Base-by-base conservation (phyloP, 1,140 invertebrate species). In the Pissodes strobi region DNA sequence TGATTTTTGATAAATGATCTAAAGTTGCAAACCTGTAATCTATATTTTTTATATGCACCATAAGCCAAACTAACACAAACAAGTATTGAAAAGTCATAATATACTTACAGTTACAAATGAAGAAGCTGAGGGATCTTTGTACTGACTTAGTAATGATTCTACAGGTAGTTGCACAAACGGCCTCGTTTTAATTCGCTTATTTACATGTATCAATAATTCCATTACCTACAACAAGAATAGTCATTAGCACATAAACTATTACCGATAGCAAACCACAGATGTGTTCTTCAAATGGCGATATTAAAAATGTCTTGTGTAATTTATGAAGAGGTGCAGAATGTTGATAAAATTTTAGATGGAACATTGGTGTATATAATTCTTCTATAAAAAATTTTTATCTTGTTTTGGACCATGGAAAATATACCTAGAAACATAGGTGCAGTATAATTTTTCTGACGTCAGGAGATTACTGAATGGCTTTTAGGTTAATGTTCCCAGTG, bases 201-300 rank as follows among this genome's bases (percentile, higher is more conserved):
- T 97, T 19, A 97, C 89, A 78, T 97, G 95, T 52, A 94, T 88
- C 17, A 97, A 78, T n/a, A 97, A 80, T 77, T 97, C 94, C 88
- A 97, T 93, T 6, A 97, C 90, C 87, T 94, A 79, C 8, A 64
- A 38, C n/a, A n/a, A n/a, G n/a, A n/a, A n/a, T n/a, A n/a, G n/a
- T n/a, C n/a, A n/a, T 39, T 6, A 38, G n/a, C 13, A 59, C 1
- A 38, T 46, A 45, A 19, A 4, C 27, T 39, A 37, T 41, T n/a
- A 41, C 27, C 4, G 5, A 6, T 5, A 6, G 12, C 27, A 5
- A 6, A 6, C 12, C 12, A 6, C 4, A 6, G 4, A 30, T 6
- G 5, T 30, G 4, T 30, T 30, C 5, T 6, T 30, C 27, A 6
- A 30, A 30, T 6, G 4, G 12, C 4, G 12, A 30, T 6, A 6